Percentiles rank a stretch among this genome's conserved stretches.
These are phyloP conservation scores for Calephelis virginiensis DNA, from an alignment of 1,140 invertebrate genomes.

Conservation along the genomic window DNA sequence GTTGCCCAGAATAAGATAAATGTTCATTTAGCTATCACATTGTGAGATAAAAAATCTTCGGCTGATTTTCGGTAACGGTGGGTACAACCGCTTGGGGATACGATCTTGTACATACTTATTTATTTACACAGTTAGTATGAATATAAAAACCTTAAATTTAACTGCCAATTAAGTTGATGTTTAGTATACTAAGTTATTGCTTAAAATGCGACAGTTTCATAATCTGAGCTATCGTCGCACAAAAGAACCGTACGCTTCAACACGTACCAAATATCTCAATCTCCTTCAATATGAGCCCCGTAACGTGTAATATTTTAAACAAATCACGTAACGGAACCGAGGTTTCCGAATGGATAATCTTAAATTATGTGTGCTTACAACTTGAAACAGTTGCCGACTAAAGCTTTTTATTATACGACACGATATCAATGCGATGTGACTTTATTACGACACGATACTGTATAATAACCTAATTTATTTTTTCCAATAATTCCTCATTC, in stretches of 20 bases:
- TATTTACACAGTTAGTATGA: no score
- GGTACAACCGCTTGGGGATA: no score
- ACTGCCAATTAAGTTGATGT: no score
- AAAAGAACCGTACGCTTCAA: not conserved
- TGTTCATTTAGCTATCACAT: no score
- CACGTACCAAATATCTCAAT: slow-evolving; percentile 1
- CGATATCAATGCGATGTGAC: not conserved
- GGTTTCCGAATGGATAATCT: slow-evolving; percentile 17
- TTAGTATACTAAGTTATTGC: no score
- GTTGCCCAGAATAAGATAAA: no score
- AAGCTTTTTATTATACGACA: not conserved
- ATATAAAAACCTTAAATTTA: no score
- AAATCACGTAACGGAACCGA: slow-evolving; percentile 13
- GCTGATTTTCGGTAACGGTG: no score
- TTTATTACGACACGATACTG: not conserved
- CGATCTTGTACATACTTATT: no score
- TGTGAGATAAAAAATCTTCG: no score
- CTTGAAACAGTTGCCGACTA: slow-evolving; percentile 8
- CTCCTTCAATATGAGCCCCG: slow-evolving; percentile 1
- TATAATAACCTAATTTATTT: not conserved
- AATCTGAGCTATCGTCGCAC: not conserved
- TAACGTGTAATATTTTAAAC: slow-evolving; percentile 10
- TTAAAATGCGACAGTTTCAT: no score
- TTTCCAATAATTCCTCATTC: no score
- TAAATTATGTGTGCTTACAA: slow-evolving; percentile 17